Evolutionary conservation across 1,140 invertebrate genomes (phyloP).

Genomic region (Penaeus vannamei): DNA sequence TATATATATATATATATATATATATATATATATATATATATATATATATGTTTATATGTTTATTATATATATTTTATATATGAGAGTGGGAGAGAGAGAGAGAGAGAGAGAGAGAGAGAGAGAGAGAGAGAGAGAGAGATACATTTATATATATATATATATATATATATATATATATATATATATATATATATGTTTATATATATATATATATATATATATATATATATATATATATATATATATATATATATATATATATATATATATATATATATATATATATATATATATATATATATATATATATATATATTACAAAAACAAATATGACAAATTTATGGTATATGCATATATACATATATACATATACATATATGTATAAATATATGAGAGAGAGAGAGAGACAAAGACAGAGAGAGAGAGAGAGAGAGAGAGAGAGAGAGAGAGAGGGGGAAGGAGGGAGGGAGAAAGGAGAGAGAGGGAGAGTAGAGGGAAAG

Average conservation of each 20-base stretch:
- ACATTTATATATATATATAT: no score
- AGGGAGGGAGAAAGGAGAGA: not conserved
- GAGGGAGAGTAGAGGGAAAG: not conserved
- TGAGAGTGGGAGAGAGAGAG: no score
- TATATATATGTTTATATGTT: no score
- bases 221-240: conserved; percentile 32
- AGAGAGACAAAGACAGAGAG: not conserved
- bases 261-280: not conserved
- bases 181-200: conserved; percentile 67
- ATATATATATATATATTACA: not conserved
- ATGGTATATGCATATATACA: not conserved
- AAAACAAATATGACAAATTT: no score
- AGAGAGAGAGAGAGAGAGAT: no score
- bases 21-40: no score
- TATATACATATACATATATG: not conserved
- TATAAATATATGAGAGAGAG: not conserved
- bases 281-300: not conserved
- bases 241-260: conserved; percentile 1
- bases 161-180: conserved; percentile 35
- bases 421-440: not conserved
- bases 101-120: no score
- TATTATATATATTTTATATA: no score
- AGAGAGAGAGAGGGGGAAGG: not conserved
- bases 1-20: no score
- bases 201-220: conserved; percentile 67